Conservation (phyloP, 2,797 vertebrate species). For the Anniella stebbinsi region DNA sequence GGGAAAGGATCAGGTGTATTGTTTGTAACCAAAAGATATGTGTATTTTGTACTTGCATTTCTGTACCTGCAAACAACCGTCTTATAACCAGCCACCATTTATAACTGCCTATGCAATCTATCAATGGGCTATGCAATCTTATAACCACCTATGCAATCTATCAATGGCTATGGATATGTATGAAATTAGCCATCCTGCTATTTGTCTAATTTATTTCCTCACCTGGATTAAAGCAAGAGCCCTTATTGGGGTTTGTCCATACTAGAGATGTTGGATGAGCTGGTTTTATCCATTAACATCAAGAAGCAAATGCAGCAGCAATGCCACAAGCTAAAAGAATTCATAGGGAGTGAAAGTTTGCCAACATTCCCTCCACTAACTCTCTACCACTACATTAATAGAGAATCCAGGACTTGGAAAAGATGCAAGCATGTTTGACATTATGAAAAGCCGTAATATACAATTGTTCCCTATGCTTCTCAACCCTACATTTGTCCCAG, state of each 20-base stretch:
- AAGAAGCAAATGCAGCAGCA: not conserved
- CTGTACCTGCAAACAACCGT: too few relatives aligned
- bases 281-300: not conserved
- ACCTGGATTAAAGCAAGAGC: too few relatives aligned
- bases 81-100: too few relatives aligned
- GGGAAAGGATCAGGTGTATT: too few relatives aligned
- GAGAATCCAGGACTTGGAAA: not conserved
- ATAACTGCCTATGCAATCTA: too few relatives aligned
- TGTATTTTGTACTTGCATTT: too few relatives aligned
- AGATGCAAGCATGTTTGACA: not conserved
- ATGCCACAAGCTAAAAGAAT: not conserved
- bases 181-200: too few relatives aligned
- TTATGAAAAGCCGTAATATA: not conserved
- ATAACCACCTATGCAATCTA: too few relatives aligned
- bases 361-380: not conserved
- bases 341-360: not conserved
- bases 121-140: too few relatives aligned
- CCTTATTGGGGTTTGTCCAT: not conserved
- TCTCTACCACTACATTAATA: not conserved
- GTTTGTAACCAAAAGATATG: too few relatives aligned
- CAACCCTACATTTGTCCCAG: not conserved
- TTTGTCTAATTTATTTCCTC: too few relatives aligned
- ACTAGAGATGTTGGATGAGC: not conserved
- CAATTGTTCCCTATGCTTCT: not conserved
- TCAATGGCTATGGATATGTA: not conserved